Base-by-base conservation (phyloP, 2,113 vertebrate genomes). In the Cricetomys ansorgei region DNA sequence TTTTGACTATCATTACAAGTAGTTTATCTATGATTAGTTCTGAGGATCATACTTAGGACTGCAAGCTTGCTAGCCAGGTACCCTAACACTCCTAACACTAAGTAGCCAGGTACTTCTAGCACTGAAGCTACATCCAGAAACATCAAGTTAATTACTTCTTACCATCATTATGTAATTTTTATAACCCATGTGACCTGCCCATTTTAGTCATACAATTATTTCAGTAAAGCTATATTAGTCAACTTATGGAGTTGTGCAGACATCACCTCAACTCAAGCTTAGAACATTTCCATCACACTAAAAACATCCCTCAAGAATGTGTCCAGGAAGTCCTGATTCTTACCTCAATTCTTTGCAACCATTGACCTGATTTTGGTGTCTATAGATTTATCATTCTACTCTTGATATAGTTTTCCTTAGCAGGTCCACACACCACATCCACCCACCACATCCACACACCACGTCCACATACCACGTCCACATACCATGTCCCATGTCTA, bases 381-480 rank as follows among this genome's bases (percentile, higher is more conserved):
- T 48, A 79, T 48, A 45, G 83, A 3, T 65, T 85, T 67, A 67
- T 13, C 10, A 50, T 50, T 67, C 43, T 67, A 57, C 95, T 86
- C 67, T 37, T 83, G 45, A 29, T 9, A 27, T 29, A 40, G 72
- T 77, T 77, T 83, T 76, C 80, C 67, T 57, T 79, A 55, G 43
- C 40, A 65, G n/a, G n/a, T n/a, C n/a, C n/a, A n/a, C n/a, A n/a
- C n/a, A n/a, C n/a, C n/a, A n/a, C n/a, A n/a, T n/a, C n/a, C n/a
- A n/a, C n/a, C n/a, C n/a, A n/a, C n/a, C n/a, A n/a, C n/a, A n/a
- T n/a, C n/a, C 43, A 50, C 62, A 37, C 43, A 13, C 29, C 11
- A 34, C 1, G 13, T 12, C 62, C 8, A 4, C 27, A 31, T 31
- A 13, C 29, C 11, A 34, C 1, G 13, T 12, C 62, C 8, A 4